Percentiles rank a stretch among this genome's conserved stretches.
Conservation (phyloP, 2,888 invertebrate species). For the Heteromyza rotundicornis region DNA sequence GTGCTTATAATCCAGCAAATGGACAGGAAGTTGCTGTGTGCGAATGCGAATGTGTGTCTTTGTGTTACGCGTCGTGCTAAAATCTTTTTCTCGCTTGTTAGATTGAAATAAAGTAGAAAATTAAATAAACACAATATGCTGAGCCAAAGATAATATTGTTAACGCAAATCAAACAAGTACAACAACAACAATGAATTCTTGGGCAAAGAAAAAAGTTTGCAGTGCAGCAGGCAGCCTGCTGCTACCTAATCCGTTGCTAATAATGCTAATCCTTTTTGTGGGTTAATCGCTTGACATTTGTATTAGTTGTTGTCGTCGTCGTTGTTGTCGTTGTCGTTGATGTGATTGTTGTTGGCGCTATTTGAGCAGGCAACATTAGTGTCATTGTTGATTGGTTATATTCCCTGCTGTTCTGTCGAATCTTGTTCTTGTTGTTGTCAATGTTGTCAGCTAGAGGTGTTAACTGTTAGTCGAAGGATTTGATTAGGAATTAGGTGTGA, state of each 20-base stretch:
- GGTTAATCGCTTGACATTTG: conserved; percentile 54
- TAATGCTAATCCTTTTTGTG: conserved; percentile 52
- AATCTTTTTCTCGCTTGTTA: conserved; percentile 14
- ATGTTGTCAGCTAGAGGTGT: no score
- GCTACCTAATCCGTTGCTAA: conserved; percentile 47
- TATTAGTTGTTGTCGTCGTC: conserved; percentile 17
- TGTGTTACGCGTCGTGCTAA: neutral
- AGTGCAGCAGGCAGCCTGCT: neutral
- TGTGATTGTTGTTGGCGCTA: conserved; percentile 20
- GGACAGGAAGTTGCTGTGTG: conserved; percentile 39
- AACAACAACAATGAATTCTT: neutral
- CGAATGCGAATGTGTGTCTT: conserved; percentile 36
- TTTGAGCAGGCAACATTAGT: no score
- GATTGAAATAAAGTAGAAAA: conserved; percentile 40
- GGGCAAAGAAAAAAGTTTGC: neutral
- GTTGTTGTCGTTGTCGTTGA: conserved; percentile 5
- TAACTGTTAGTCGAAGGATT: neutral
- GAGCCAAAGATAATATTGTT: conserved; percentile 6
- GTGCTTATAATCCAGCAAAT: conserved; percentile 49
- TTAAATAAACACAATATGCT: conserved; percentile 33
- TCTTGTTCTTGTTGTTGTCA: no score
- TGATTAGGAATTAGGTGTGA: neutral
- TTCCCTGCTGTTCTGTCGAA: conserved; percentile 26
- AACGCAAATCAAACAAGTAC: conserved; percentile 1
- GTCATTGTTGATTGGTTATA: no score